A percentile compares a stretch with the other conserved stretches of the same genome.
Evolutionary conservation across 2,888 invertebrate genomes (phyloP).

Genomic region (Drosophila putrida): DNA sequence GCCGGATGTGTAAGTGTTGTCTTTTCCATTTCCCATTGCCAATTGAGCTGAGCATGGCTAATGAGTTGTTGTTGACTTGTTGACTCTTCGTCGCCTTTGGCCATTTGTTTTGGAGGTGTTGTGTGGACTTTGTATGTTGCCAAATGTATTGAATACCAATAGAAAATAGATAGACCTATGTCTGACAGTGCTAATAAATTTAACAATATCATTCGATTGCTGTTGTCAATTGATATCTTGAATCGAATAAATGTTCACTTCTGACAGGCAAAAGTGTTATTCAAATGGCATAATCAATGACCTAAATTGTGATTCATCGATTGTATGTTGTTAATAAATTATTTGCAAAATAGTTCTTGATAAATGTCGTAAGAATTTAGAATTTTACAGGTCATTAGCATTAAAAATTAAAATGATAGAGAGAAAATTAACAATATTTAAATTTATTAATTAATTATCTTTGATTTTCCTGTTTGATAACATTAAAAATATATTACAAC

Average conservation of each 20-base stretch:
- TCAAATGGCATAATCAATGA: too few relatives aligned
- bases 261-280: too few relatives aligned
- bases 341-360: too few relatives aligned
- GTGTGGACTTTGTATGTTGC: slow-evolving; percentile 46
- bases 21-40: slow-evolving; percentile 48
- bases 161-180: background rate
- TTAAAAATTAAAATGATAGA: too few relatives aligned
- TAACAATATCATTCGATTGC: background rate
- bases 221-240: slow-evolving; percentile 7
- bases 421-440: too few relatives aligned
- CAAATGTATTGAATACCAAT: slow-evolving; percentile 49
- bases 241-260: background rate
- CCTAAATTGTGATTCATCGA: too few relatives aligned
- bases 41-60: slow-evolving; percentile 59
- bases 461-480: too few relatives aligned
- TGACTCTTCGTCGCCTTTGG: slow-evolving; percentile 17
- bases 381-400: too few relatives aligned
- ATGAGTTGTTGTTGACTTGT: slow-evolving; percentile 59
- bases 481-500: too few relatives aligned
- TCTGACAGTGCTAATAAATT: background rate
- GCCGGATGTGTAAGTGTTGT: slow-evolving; percentile 74
- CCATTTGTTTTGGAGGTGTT: slow-evolving; percentile 44
- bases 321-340: too few relatives aligned
- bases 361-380: too few relatives aligned
- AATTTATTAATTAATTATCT: too few relatives aligned